Percentiles rank a stretch among this genome's conserved stretches.
These are phyloP conservation scores for Danaus melanippus DNA, from an alignment of 1,140 invertebrate genomes.

Conservation along the genomic window DNA sequence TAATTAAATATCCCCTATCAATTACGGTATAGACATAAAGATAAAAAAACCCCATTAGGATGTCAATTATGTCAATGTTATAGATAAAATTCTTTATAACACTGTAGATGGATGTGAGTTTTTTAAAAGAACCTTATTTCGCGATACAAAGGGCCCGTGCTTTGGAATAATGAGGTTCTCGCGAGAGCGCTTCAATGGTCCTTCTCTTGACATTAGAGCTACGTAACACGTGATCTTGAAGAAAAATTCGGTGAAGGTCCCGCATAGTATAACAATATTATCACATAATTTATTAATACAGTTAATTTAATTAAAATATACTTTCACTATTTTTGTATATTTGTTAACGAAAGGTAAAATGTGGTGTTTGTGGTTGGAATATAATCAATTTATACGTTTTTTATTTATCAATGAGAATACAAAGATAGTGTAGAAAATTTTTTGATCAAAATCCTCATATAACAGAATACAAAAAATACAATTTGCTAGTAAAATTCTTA, in stretches of 20 bases:
- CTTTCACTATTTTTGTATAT: too few species aligned
- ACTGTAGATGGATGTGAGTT: slow-evolving; percentile 43
- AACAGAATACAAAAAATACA: too few species aligned
- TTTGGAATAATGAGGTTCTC: slow-evolving; percentile 63
- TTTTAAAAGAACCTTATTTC: slow-evolving; percentile 68
- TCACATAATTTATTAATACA: background rate
- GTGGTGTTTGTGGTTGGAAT: too few species aligned
- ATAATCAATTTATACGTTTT: too few species aligned
- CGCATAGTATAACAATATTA: too few species aligned
- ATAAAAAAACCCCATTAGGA: slow-evolving; percentile 7
- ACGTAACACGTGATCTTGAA: slow-evolving; percentile 18
- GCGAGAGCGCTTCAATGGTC: slow-evolving; percentile 33
- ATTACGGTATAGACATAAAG: background rate
- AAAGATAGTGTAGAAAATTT: too few species aligned
- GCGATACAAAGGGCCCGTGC: slow-evolving; percentile 61
- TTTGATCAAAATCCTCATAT: too few species aligned
- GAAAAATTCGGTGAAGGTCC: slow-evolving; percentile 17
- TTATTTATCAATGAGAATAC: too few species aligned
- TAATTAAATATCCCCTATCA: too few species aligned
- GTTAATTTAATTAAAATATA: background rate
- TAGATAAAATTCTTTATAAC: slow-evolving; percentile 22
- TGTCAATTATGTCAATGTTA: slow-evolving; percentile 20
- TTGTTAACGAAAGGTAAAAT: too few species aligned
- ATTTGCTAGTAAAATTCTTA: too few species aligned
- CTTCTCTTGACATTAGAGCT: slow-evolving; percentile 53